phyloP scores from a whole-genome alignment of 2,113 vertebrate genomes.

The Clupea harengus region DNA sequence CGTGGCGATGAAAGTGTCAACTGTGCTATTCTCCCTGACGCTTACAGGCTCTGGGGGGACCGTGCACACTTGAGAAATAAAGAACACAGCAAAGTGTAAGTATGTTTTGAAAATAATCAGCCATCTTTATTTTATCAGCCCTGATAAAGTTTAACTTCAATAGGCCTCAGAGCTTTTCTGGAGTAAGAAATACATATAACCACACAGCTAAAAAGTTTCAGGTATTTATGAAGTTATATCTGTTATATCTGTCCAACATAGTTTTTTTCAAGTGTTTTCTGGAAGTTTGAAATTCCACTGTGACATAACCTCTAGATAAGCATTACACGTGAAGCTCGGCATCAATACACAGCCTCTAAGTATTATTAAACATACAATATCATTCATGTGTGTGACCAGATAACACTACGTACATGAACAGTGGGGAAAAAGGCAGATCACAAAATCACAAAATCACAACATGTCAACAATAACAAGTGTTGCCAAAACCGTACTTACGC shows the following conservation, averaged over 20 bases:
- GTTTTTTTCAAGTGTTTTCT: not conserved
- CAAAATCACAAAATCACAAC: not conserved
- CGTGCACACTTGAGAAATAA: constrained; percentile 62
- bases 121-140: not conserved
- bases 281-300: not conserved
- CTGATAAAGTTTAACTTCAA: not conserved
- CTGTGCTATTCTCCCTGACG: constrained; percentile 69
- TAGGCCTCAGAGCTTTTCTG: not conserved
- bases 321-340: not conserved
- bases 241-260: not conserved
- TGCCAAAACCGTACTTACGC: constrained; percentile 63
- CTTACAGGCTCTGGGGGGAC: constrained; percentile 58
- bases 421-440: not conserved
- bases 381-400: not conserved
- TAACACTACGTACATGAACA: not conserved
- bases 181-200: not conserved
- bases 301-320: not conserved
- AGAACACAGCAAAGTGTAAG: constrained; percentile 5
- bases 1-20: constrained; percentile 57
- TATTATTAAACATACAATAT: not conserved
- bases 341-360: not conserved
- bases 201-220: not conserved
- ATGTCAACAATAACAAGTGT: constrained; percentile 16
- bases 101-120: not conserved
- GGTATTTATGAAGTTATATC: not conserved